A percentile compares a stretch with the other conserved stretches of the same genome.
Evolutionary conservation across 2,888 invertebrate genomes (phyloP).

Genomic region (Polydrusus pterygomalis): DNA sequence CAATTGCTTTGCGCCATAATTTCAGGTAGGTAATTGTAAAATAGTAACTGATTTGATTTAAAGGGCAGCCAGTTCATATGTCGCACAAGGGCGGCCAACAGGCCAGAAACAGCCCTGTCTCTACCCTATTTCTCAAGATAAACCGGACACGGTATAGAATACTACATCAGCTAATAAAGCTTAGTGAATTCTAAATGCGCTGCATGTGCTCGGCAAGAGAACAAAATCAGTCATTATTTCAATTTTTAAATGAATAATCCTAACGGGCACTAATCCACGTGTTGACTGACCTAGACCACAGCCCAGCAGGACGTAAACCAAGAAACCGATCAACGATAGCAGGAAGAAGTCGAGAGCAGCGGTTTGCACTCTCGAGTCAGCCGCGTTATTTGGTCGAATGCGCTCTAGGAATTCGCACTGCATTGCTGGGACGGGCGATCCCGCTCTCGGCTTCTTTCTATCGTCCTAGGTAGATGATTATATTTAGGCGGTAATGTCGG

Average conservation of each 20-base stretch:
- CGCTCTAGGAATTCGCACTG: conserved; percentile 54
- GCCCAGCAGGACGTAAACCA: conserved; percentile 53
- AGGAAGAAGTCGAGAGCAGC: conserved; percentile 52
- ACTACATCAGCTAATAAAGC: no score
- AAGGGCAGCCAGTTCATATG: no score
- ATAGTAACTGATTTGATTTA: no score
- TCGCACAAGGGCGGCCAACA: no score
- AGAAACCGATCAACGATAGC: conserved; percentile 51
- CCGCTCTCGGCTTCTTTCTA: conserved; percentile 53
- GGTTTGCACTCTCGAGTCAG: conserved; percentile 42
- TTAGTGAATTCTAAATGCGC: no score
- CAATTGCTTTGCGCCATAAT: no score
- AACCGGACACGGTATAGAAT: no score
- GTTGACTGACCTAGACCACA: conserved; percentile 55
- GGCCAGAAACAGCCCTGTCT: no score
- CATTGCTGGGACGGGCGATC: conserved; percentile 49
- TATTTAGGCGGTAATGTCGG: conserved; percentile 30
- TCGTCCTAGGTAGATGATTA: conserved; percentile 44
- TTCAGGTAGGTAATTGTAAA: no score
- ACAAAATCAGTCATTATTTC: background rate
- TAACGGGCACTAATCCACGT: conserved; percentile 53
- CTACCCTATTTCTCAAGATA: no score
- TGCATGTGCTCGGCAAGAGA: no score
- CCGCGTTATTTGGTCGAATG: conserved; percentile 56
- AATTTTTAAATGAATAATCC: conserved; percentile 34